Percentiles rank a stretch among this genome's conserved stretches.
Conservation (phyloP, 1,140 invertebrate genomes). For the Colletes latitarsis region DNA sequence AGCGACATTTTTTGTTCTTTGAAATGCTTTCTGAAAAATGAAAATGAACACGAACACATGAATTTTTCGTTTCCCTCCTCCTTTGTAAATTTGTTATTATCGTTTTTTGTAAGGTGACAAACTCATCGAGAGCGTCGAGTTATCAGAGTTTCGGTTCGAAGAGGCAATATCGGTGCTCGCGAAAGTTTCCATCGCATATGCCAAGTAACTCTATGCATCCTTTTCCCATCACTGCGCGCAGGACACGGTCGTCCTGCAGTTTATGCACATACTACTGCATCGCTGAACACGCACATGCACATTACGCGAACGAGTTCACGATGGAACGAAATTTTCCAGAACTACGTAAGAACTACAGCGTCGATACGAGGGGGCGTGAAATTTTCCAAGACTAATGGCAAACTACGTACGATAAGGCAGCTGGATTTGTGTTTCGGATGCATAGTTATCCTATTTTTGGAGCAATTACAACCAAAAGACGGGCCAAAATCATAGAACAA, state of each 20-base stretch:
- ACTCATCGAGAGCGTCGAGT: neutral
- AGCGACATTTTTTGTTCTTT: no score
- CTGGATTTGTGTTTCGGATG: no score
- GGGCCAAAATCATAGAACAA: no score
- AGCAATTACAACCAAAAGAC: no score
- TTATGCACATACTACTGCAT: conserved; percentile 18
- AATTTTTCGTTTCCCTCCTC: no score
- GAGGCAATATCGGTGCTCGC: neutral
- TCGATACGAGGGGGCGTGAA: conserved; percentile 9
- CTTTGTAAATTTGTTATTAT: no score
- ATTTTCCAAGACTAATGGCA: conserved; percentile 24
- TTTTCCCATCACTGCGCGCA: neutral
- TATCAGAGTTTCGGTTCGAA: neutral
- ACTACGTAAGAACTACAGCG: conserved; percentile 4
- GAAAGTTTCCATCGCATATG: conserved; percentile 26
- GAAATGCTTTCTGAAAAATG: no score
- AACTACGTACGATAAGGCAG: neutral
- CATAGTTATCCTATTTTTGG: no score
- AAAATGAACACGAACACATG: no score
- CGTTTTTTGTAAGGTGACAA: no score
- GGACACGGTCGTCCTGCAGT: conserved; percentile 3
- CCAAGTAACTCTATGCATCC: neutral
- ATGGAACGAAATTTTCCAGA: conserved; percentile 42
- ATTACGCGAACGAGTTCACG: neutral
- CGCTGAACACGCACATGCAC: neutral